These are phyloP conservation scores for Chloroceryle inda DNA, from an alignment of 2,797 vertebrate genomes.

Conservation along the genomic window DNA sequence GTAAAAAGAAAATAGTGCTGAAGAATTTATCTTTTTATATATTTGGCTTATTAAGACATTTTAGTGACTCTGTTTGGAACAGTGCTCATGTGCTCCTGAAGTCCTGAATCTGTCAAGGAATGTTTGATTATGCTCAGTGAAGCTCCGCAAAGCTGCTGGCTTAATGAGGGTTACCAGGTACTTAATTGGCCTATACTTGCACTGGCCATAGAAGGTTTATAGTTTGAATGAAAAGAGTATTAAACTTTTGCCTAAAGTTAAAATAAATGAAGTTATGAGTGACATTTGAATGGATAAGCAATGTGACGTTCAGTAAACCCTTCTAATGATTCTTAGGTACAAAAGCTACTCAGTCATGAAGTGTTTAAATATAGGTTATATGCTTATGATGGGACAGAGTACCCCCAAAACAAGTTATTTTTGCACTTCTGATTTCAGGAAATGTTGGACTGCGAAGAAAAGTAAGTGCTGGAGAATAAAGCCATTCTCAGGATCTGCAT, in stretches of 20 bases:
- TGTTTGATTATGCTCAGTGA: not conserved
- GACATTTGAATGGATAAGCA: not conserved
- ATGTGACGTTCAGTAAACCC: not conserved
- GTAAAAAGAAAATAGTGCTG: not conserved
- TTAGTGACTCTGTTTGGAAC: not conserved
- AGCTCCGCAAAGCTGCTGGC: not conserved
- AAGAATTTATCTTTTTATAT: not conserved
- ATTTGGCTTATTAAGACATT: not conserved
- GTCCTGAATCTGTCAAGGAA: not conserved
- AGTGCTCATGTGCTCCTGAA: not conserved
- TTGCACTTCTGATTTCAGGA: not conserved
- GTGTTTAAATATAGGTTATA: not conserved
- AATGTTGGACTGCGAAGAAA: not conserved
- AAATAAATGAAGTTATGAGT: not conserved
- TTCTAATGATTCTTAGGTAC: not conserved
- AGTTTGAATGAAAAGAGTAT: not conserved
- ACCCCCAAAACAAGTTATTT: not conserved
- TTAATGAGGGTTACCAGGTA: not conserved
- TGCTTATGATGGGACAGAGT: not conserved
- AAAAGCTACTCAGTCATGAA: not conserved
- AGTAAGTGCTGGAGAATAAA: not conserved
- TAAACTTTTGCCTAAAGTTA: not conserved
- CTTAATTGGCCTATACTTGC: not conserved
- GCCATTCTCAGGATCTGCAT: not conserved
- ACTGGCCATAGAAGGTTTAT: not conserved